Base-by-base conservation (phyloP, 2,113 vertebrate species). In the Fregata magnificens region DNA sequence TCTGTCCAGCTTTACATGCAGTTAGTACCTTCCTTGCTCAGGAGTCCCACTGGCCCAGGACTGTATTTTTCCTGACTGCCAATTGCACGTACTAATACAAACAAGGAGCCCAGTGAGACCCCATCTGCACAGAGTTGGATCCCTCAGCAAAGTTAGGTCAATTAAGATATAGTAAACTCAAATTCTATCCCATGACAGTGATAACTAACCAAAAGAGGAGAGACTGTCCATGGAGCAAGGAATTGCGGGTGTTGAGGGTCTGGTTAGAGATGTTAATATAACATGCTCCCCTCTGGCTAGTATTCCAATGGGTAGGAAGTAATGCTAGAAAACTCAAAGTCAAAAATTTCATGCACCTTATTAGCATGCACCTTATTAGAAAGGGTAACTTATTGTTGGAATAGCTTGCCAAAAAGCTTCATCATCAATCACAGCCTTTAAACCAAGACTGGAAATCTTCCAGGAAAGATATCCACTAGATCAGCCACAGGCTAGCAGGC, bases 51-150 rank as follows among this genome's bases (percentile, higher is more conserved):
- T 6, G 14, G 32, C 25, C n/a, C 36, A 62, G 59, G 13, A 8
- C 49, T 36, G 1, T 20, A 9, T 44, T 40, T 40, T 40, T 44
- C 58, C 63, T 38, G 18, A 29, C 4, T 26, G 31, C 70, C 47
- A 44, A 20, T 2, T 44, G 9, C 4, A 2, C 0, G 1, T 7
- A 7, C n/a, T 8, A 34, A 49, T 5, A 31, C 16, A 58, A 29
- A n/a, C 25, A 11, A n/a, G 13, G 36, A 86, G 42, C 63, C 71
- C 42, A 10, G 38, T 2, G 58, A 50, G 67, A 49, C 16, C n/a
- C n/a, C 42, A n/a, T 16, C 76, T 2, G 1, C 50, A 5, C 0
- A 0, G 21, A 45, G 58, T 44, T 15, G 55, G 56, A n/a, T 8
- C 9, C 21, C n/a, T 44, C 34, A 38, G n/a, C 56, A 72, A 21